Conservation (phyloP, 2,113 vertebrate genomes). For the Odontophorus gujanensis region DNA sequence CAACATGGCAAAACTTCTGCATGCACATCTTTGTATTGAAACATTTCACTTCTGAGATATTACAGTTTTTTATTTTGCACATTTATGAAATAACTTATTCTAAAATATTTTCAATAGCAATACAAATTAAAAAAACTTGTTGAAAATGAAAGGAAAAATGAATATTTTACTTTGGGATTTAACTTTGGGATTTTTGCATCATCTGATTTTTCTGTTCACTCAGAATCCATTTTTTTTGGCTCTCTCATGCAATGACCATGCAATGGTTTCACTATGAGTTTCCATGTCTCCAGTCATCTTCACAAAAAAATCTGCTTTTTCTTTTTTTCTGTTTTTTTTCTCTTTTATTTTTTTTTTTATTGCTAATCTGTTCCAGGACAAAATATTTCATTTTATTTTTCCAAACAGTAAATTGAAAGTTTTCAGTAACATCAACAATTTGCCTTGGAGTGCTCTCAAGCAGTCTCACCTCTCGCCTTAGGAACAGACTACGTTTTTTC, state of each 20-base stretch:
- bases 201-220: neutral
- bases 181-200: neutral
- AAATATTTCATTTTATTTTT: neutral
- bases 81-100: neutral
- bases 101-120: neutral
- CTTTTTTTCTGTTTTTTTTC: no score
- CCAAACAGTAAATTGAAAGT: neutral
- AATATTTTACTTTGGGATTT: neutral
- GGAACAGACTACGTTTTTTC: neutral
- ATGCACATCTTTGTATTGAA: neutral
- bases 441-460: neutral
- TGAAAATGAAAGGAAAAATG: neutral
- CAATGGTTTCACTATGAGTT: neutral
- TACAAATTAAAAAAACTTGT: neutral
- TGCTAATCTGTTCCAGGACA: neutral
- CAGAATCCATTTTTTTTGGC: rapidly evolving
- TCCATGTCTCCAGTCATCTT: neutral
- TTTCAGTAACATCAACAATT: neutral
- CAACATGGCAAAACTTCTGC: neutral
- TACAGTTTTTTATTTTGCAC: neutral
- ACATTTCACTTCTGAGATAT: neutral
- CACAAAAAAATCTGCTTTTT: neutral
- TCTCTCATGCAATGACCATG: neutral
- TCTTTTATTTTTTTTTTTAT: neutral
- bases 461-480: neutral